These are phyloP conservation scores for Mionectes olivaceus DNA, from an alignment of 2,797 vertebrate genomes.

Conservation along the genomic window DNA sequence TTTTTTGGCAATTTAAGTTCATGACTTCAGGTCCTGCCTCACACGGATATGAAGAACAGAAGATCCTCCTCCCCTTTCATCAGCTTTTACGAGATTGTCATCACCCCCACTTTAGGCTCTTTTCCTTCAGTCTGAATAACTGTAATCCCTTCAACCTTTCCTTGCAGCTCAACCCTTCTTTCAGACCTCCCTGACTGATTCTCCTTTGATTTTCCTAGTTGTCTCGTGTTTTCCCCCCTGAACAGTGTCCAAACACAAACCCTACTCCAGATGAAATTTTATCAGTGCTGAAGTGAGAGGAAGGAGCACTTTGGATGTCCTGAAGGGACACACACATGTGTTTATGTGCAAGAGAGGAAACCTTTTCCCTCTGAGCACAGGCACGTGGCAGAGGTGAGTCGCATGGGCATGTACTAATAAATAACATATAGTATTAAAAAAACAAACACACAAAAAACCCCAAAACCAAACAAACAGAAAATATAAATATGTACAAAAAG, in stretches of 20 bases:
- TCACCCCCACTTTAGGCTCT: background rate
- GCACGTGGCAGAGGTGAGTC: background rate
- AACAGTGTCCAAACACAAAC: background rate
- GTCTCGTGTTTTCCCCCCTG: background rate
- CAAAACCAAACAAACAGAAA: background rate
- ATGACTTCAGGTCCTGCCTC: background rate
- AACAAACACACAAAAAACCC: too few species aligned
- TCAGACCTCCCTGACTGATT: background rate
- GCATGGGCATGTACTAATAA: background rate
- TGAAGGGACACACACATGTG: background rate
- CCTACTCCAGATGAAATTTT: background rate
- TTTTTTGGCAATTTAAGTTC: constrained; percentile 40
- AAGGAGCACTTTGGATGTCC: background rate
- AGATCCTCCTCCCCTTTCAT: constrained; percentile 55
- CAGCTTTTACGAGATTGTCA: constrained; percentile 59
- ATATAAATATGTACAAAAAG: background rate
- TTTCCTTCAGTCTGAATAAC: background rate
- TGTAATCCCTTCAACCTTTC: background rate
- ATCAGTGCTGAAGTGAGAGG: background rate
- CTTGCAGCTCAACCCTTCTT: background rate
- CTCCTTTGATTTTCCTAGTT: background rate
- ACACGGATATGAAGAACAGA: background rate
- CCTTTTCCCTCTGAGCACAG: background rate
- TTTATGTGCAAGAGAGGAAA: background rate
- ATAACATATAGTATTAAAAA: fast-evolving